Base-by-base conservation (phyloP, 2,888 invertebrate species). In the Drosophila sordidula region DNA sequence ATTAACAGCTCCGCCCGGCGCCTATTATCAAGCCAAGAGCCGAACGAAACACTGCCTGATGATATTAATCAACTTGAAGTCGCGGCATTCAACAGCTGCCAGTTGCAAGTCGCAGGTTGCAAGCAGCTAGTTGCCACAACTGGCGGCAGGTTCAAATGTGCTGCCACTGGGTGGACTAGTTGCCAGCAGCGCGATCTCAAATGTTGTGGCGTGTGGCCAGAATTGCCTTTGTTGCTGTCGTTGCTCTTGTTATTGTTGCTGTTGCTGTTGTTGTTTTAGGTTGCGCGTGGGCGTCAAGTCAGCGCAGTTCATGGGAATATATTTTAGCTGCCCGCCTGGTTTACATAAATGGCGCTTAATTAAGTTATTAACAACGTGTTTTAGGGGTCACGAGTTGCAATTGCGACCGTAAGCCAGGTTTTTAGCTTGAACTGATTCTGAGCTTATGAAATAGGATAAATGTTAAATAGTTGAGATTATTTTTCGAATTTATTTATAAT, bases 11-110 rank as follows among this genome's bases (percentile, higher is more conserved):
- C 59, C 52, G 49, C 69, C 69, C 63, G 29, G 47, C 9, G 34
- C 39, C n/a, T 9, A 57, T 70, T 63, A 70, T 63, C 65, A 57
- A 58, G 39, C 26, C 34, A 8, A 44, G 32, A 36, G 29, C 29
- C 29, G 3, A 34, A 12, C 34, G 4, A 41, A 44, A 49, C 14
- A 46, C 39, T 56, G 66, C 5, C 54, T 70, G 75, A 70, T 84
- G 83, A 84, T 84, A 83, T 83, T 81, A 74, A 84, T 84, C 84
- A 86, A 83, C 29, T 57, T 54, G 46, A 29, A 65, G 74, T 76
- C 44, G 51, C 44, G 67, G 47, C 78, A 54, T 44, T 45, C 57
- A 47, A 52, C 58, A 38, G 25, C 14, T 49, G 49, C 42, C 34
- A 16, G 47, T 26, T 49, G 55, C 22, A 22, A 34, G 58, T 59